Base-by-base conservation (phyloP, 2,797 vertebrate genomes). In the Myotis pilosus region DNA sequence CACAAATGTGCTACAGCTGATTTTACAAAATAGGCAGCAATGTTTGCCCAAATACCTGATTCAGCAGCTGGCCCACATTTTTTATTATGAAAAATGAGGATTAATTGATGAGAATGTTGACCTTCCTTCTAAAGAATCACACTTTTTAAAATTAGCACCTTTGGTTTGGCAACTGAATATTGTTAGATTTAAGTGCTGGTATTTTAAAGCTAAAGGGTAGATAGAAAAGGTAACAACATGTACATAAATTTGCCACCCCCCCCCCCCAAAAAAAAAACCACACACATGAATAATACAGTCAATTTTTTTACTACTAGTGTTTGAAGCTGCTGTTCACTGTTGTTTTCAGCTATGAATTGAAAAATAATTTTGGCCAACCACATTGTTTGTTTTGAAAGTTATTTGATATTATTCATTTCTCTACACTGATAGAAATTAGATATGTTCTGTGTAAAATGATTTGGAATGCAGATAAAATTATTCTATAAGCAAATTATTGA, bases 41-140 rank as follows among this genome's bases (percentile, higher is more conserved):
- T 89, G 83, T 95, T 96, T 96, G 92, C 60, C 95, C 92, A 96
- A 95, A 83, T 94, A 93, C 95, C 97, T 97, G 97, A 97, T 85
- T 96, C 97, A 97, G 97, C 97, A 97, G 94, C 93, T 97, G 96
- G 96, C 94, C 95, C 89, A 81, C 91, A 79, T 94, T 96, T 97
- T 96, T 95, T 94, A 93, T 68, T 92, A 95, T 95, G 93, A 97
- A 96, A 97, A 96, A 95, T 91, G 90, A 96, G 94, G 66, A 95
- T 95, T 96, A 97, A 97, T 95, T 96, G 96, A 92, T 94, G 86
- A 94, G 87, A 96, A 95, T 89, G 79, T 96, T 97, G 96, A 96
- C 93, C 95, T 97, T 97, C 80, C 49, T 92, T 85, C 79, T 78
- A 53, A 94, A 83, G 82, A 96, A 84, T 84, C 55, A 62, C 25